phyloP scores from a whole-genome alignment of 1,140 invertebrate species.

The Drosophila tristis region DNA sequence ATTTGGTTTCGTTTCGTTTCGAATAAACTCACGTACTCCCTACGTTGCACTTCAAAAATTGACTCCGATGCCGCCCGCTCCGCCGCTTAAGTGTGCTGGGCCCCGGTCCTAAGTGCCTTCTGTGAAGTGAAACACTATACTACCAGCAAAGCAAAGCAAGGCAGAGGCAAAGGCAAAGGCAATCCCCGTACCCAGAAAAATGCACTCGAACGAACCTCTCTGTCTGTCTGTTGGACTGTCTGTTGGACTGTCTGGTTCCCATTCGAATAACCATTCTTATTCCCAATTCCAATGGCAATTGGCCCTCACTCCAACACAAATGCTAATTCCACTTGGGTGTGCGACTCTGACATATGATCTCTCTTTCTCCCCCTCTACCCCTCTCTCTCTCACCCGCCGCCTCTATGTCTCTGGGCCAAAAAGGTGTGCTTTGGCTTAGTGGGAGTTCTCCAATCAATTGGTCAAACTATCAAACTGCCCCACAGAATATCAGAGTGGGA shows the following conservation, averaged over 20 bases:
- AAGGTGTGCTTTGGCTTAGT: not conserved
- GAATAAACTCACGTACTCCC: slow-evolving; percentile 71
- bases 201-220: slow-evolving; percentile 17
- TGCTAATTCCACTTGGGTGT: slow-evolving; percentile 67
- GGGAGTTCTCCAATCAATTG: slow-evolving; percentile 7
- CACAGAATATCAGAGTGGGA: too few relatives aligned
- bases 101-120: slow-evolving; percentile 29
- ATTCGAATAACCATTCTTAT: not conserved
- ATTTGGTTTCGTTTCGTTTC: not conserved
- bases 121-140: slow-evolving; percentile 25
- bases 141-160: not conserved
- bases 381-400: not conserved
- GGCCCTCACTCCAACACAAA: slow-evolving; percentile 3
- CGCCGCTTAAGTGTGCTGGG: slow-evolving; percentile 20
- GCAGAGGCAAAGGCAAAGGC: slow-evolving; percentile 1
- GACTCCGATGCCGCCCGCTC: slow-evolving; percentile 22
- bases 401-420: slow-evolving; percentile 1
- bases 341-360: slow-evolving; percentile 39
- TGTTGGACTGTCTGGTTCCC: slow-evolving; percentile 2
- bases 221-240: not conserved
- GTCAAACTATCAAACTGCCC: not conserved
- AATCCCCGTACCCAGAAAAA: slow-evolving; percentile 27
- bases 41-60: slow-evolving; percentile 36
- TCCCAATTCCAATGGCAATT: slow-evolving; percentile 26
- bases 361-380: too few relatives aligned